Base-by-base conservation (phyloP, 2,113 vertebrate genomes). In the Oncorhynchus tshawytscha region DNA sequence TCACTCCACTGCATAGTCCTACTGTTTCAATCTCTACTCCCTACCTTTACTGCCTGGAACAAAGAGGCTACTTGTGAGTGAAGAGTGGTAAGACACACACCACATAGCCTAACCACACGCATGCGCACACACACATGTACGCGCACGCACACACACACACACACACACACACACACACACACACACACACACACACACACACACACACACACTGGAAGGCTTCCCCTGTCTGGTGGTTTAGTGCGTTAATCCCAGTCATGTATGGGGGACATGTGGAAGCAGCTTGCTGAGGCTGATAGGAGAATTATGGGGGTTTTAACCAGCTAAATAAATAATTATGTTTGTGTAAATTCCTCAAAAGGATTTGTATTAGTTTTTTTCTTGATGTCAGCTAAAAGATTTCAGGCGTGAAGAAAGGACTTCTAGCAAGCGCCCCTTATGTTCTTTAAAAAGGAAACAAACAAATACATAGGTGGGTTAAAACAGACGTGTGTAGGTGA, bases 241-340 rank as follows among this genome's bases (percentile, higher is more conserved):
- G 84, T 82, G 81, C 25, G 84, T 81, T 91, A 91, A 92, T 92
- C 89, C 88, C 77, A 82, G 76, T 82, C 81, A 87, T 88, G 89
- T 88, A 91, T 75, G 85, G 84, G 84, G 82, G 85, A 90, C 89
- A 91, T 84, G 85, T 79, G 84, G 88, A 87, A 87, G 88, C 88
- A 90, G 89, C 88, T 90, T 92, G 88, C 86, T 78, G 73, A 73
- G 78, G 88, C 89, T 89, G 92, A 91, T 90, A 92, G 85, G 78
- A 90, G 90, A 88, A 92, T 92, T 91, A 90, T 88, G 86, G 78
- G 87, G 91, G 89, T 84, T 92, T 92, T 89, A 89, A 88, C 89
- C 79, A 87, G 86, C 88, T 90, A 91, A 92, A 92, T 91, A 91
- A 92, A 92, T 91, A 91, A 92, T 91, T 91, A 91, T 92, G 89